A percentile compares a stretch with the other conserved stretches of the same genome.
phyloP scores from a whole-genome alignment of 2,113 vertebrate genomes.

The Meles meles region DNA sequence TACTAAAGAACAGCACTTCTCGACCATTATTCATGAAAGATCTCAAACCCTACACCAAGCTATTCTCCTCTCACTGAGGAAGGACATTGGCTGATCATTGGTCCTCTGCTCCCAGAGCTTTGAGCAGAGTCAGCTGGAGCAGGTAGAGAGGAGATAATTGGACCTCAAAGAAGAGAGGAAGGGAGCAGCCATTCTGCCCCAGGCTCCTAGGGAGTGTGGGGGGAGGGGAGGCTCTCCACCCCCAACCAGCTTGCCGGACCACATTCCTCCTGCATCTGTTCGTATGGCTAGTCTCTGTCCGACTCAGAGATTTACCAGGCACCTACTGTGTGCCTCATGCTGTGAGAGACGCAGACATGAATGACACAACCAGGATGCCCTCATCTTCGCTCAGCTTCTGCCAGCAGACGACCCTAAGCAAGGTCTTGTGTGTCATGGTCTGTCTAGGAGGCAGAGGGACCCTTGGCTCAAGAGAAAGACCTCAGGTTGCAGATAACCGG shows the following conservation, averaged over 20 bases:
- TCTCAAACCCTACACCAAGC: not conserved
- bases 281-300: not conserved
- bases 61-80: not conserved
- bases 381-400: not conserved
- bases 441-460: not conserved
- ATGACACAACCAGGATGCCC: fast-evolving
- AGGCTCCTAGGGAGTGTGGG: not conserved
- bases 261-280: fast-evolving
- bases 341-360: fast-evolving
- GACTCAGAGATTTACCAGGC: not conserved
- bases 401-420: not conserved
- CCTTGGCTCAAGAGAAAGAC: not conserved
- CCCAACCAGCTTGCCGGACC: not conserved
- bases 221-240: fast-evolving
- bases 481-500: not conserved
- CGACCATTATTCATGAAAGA: not conserved
- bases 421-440: not conserved
- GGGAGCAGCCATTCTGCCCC: not conserved
- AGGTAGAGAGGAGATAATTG: not conserved
- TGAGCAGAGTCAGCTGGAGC: not conserved
- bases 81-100: fast-evolving
- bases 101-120: not conserved
- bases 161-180: not conserved
- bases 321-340: not conserved
- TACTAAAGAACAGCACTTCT: slow-evolving; percentile 16